These are phyloP conservation scores for Channa maculata DNA, from an alignment of 2,113 vertebrate species.

Conservation along the genomic window DNA sequence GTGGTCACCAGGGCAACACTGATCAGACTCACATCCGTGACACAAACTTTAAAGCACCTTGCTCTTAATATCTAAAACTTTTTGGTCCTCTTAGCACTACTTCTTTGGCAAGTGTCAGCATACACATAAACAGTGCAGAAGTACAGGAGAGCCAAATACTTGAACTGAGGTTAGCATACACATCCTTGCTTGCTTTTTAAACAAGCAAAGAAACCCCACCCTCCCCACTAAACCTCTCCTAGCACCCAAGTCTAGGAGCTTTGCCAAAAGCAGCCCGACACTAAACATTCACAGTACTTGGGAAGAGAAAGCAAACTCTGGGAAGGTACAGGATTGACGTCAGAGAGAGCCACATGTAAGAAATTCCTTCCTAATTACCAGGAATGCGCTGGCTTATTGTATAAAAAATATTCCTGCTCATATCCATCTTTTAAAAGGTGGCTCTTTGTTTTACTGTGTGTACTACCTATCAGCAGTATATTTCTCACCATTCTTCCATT, in stretches of 20 bases:
- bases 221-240: conserved; percentile 60
- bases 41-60: not conserved
- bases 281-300: conserved; percentile 72
- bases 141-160: conserved; percentile 51
- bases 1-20: too few relatives aligned
- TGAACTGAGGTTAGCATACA: conserved; percentile 58
- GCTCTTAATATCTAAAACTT: conserved; percentile 15
- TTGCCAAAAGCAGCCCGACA: conserved; percentile 77
- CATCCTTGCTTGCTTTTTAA: conserved; percentile 64
- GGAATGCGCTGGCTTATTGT: conserved; percentile 82
- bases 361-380: conserved; percentile 82
- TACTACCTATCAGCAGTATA: conserved; percentile 1
- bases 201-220: conserved; percentile 70
- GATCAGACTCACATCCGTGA: too few relatives aligned
- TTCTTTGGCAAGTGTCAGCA: conserved; percentile 15
- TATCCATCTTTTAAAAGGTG: conserved; percentile 58
- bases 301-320: conserved; percentile 76
- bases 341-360: conserved; percentile 85
- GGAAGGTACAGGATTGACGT: conserved; percentile 85
- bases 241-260: conserved; percentile 69
- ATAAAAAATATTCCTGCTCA: conserved; percentile 59
- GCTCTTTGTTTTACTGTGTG: conserved; percentile 51
- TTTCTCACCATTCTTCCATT: conserved; percentile 10
- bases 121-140: conserved; percentile 25
- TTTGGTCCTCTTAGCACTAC: conserved; percentile 26